Evolutionary conservation across 2,113 vertebrate species (phyloP).

Genomic region (Elephantulus edwardii): DNA sequence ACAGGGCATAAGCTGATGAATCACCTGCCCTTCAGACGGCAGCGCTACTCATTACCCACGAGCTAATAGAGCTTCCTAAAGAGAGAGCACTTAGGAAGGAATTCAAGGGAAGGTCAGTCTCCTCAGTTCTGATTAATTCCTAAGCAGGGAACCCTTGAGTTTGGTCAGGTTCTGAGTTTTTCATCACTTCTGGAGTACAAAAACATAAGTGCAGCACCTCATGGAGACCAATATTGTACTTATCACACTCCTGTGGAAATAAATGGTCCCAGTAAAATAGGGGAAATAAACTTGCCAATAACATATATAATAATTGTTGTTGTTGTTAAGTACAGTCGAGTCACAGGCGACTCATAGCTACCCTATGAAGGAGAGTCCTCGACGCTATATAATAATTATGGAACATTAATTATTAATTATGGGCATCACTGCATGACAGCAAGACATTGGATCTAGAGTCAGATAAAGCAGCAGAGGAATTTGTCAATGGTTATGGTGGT

Average conservation of each 20-base stretch:
- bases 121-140: neutral
- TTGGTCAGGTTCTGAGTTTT: constrained; percentile 5
- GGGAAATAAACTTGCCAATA: constrained; percentile 51
- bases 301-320: constrained; percentile 73
- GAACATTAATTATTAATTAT: too few relatives aligned
- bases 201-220: constrained; percentile 37
- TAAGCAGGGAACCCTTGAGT: neutral
- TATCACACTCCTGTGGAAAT: constrained; percentile 65
- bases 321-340: too few relatives aligned
- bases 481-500: constrained; percentile 50
- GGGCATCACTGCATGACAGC: constrained; percentile 46
- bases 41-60: too few relatives aligned
- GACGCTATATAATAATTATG: too few relatives aligned
- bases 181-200: neutral
- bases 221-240: constrained; percentile 60
- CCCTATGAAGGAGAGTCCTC: too few relatives aligned
- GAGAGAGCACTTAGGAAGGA: neutral
- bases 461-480: constrained; percentile 69
- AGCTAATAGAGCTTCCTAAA: too few relatives aligned
- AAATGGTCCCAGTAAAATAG: constrained; percentile 59
- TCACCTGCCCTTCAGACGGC: too few relatives aligned
- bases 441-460: constrained; percentile 57
- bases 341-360: too few relatives aligned
- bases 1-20: too few relatives aligned
- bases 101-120: neutral